Percentiles rank a stretch among this genome's conserved stretches.
Conservation (phyloP, 1,140 invertebrate species). For the Solenopsis fugax region DNA sequence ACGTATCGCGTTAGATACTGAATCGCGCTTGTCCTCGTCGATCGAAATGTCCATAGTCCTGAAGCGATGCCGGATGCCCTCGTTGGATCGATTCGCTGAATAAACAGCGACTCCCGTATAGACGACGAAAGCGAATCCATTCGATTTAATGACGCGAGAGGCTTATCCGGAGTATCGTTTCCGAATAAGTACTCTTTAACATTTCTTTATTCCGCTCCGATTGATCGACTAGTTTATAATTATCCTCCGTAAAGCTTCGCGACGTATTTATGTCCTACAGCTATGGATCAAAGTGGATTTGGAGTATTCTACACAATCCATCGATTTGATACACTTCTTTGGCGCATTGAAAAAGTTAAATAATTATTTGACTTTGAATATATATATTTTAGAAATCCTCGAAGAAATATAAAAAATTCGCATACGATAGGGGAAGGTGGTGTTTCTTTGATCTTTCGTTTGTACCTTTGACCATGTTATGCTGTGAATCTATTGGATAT, state of each 20-base stretch:
- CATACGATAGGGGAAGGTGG: background rate
- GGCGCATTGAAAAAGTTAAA: background rate
- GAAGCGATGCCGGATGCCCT: background rate
- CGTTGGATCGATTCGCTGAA: slow-evolving; percentile 42
- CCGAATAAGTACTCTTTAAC: slow-evolving; percentile 55
- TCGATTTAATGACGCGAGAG: slow-evolving; percentile 58
- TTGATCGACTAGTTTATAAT: slow-evolving; percentile 7
- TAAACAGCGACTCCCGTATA: slow-evolving; percentile 35
- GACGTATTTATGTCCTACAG: background rate
- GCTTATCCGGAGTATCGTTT: slow-evolving; percentile 23
- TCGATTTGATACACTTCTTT: background rate
- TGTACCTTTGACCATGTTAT: no score
- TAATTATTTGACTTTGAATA: background rate
- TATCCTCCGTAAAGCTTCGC: background rate
- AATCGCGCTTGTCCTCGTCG: slow-evolving; percentile 35
- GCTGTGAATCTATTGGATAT: no score
- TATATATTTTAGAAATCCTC: background rate
- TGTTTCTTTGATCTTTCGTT: no score
- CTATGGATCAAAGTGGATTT: background rate
- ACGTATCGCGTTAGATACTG: slow-evolving; percentile 41
- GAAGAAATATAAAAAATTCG: slow-evolving; percentile 20
- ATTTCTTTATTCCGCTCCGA: slow-evolving; percentile 51
- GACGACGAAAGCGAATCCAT: slow-evolving; percentile 34
- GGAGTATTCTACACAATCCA: background rate
- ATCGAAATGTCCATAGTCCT: slow-evolving; percentile 50